Percentiles rank a stretch among this genome's conserved stretches.
Conservation (phyloP, 2,888 invertebrate genomes). For the Brachyopa scutellaris region DNA sequence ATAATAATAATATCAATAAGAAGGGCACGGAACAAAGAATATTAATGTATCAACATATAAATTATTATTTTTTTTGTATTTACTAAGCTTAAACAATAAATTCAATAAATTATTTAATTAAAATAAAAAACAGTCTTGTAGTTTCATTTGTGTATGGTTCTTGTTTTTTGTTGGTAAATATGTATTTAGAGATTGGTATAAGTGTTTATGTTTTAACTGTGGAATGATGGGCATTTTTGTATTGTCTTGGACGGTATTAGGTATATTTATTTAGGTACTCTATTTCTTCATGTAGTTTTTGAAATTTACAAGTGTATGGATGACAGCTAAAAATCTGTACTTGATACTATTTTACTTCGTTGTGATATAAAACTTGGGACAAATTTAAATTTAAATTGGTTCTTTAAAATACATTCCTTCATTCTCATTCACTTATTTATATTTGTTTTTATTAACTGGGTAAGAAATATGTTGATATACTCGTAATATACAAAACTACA, state of each 20-base stretch:
- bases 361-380: no score
- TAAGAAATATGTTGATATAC: neutral
- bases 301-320: no score
- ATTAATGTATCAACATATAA: conserved; percentile 51
- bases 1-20: conserved; percentile 50
- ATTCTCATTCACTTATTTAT: neutral
- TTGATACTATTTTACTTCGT: no score
- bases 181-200: neutral
- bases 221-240: conserved; percentile 32
- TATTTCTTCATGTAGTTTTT: no score
- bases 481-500: conserved; percentile 39
- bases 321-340: no score
- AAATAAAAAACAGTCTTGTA: conserved; percentile 79
- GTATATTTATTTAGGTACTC: no score
- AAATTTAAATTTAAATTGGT: no score
- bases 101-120: conserved; percentile 63
- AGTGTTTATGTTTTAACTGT: conserved; percentile 2
- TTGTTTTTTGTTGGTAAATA: conserved; percentile 45
- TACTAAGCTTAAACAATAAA: conserved; percentile 57
- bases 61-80: conserved; percentile 49
- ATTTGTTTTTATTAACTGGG: conserved; percentile 19
- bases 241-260: no score
- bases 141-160: conserved; percentile 80
- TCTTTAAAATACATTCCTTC: neutral
- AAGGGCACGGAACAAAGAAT: conserved; percentile 37